phyloP scores from a whole-genome alignment of 2,797 vertebrate species.

The Acipenser transmontanus region DNA sequence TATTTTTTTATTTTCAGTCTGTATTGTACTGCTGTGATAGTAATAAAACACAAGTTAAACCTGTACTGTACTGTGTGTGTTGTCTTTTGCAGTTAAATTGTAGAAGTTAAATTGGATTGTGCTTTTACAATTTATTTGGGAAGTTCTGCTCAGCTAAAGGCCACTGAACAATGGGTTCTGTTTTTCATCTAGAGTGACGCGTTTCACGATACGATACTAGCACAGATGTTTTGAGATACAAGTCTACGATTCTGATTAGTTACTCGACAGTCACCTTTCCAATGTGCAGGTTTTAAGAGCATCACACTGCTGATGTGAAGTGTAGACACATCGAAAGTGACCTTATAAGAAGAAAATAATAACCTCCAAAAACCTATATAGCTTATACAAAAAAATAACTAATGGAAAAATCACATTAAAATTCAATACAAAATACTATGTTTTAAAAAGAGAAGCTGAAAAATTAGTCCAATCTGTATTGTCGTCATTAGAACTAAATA shows the following conservation, averaged over 20 bases:
- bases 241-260: not conserved
- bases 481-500: not conserved
- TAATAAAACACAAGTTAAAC: conserved; percentile 18
- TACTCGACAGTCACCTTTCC: not conserved
- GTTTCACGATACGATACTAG: not conserved
- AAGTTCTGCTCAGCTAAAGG: too few relatives aligned
- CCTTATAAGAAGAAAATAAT: not conserved
- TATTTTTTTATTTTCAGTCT: conserved; percentile 9
- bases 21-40: conserved; percentile 13
- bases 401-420: not conserved
- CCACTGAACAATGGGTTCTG: not conserved
- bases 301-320: too few relatives aligned
- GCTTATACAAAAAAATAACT: not conserved
- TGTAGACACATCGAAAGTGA: too few relatives aligned
- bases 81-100: conserved; percentile 4
- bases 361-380: conserved; percentile 4
- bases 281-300: not conserved
- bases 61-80: not conserved
- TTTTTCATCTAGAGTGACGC: not conserved
- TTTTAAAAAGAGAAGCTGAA: not conserved
- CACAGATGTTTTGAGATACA: conserved; percentile 3
- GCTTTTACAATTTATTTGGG: not conserved
- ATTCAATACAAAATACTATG: not conserved
- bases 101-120: conserved; percentile 4
- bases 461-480: not conserved